Percentiles rank a stretch among this genome's conserved stretches.
These are phyloP conservation scores for Urocolius indicus DNA, from an alignment of 2,113 vertebrate species.

Conservation along the genomic window DNA sequence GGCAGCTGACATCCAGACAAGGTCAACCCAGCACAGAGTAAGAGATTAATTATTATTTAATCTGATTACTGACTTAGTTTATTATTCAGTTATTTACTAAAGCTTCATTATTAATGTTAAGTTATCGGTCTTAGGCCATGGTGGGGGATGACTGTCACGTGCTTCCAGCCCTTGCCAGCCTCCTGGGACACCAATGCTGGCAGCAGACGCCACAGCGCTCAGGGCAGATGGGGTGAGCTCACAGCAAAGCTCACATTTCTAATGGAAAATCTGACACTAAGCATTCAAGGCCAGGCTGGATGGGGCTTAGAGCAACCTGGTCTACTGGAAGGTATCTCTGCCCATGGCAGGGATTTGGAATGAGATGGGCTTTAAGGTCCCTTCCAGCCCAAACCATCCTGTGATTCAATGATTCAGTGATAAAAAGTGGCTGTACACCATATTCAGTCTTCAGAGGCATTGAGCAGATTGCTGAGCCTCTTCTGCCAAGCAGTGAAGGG, in stretches of 20 bases:
- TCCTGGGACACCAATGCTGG: too few species aligned
- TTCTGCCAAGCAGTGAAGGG: background rate
- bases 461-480: background rate
- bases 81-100: too few species aligned
- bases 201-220: fast-evolving
- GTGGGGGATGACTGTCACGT: background rate
- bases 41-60: background rate
- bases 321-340: too few species aligned
- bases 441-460: background rate
- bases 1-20: background rate
- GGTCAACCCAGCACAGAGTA: background rate
- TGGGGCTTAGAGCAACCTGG: too few species aligned
- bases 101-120: background rate
- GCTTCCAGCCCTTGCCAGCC: background rate
- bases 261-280: background rate
- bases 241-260: too few species aligned
- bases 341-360: too few species aligned
- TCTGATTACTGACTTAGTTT: background rate
- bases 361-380: too few species aligned
- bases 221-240: background rate
- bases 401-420: too few species aligned
- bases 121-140: background rate
- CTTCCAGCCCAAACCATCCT: too few species aligned
- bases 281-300: too few species aligned
- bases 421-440: too few species aligned